Evolutionary conservation across 2,113 vertebrate species (phyloP).

Genomic region (Carlito syrichta): DNA sequence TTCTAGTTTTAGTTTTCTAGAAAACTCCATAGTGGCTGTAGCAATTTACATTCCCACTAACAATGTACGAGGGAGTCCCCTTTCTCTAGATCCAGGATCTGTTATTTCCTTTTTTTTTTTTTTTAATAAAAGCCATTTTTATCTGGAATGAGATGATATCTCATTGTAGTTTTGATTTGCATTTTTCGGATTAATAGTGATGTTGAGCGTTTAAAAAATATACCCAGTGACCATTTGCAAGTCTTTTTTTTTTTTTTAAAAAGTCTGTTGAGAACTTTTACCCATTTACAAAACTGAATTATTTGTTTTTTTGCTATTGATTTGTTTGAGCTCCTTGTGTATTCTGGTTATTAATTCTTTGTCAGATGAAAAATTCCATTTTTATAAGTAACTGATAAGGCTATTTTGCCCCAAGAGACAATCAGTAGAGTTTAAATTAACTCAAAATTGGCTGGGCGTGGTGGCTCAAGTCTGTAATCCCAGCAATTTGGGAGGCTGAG

Average conservation of each 20-base stretch:
- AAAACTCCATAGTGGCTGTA: background rate
- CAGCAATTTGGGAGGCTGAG: too few species aligned
- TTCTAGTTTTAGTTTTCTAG: background rate
- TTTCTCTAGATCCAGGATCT: background rate
- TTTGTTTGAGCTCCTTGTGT: background rate
- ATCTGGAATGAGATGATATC: background rate
- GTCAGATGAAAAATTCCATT: background rate
- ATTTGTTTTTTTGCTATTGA: background rate
- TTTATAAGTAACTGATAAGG: background rate
- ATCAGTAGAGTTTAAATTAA: slow-evolving; percentile 8
- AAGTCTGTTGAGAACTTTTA: background rate
- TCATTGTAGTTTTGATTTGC: background rate
- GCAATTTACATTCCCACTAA: background rate
- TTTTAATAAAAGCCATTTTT: background rate
- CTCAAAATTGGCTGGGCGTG: too few species aligned
- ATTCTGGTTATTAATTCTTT: background rate
- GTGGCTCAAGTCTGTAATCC: too few species aligned
- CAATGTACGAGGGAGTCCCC: background rate
- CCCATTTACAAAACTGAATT: background rate
- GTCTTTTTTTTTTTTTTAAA: background rate
- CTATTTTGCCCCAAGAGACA: background rate
- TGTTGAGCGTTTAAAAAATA: background rate
- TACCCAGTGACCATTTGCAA: background rate
- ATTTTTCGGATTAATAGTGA: background rate
- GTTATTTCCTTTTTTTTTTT: background rate